phyloP scores from a whole-genome alignment of 2,113 vertebrate species.

The Azemiops feae region DNA sequence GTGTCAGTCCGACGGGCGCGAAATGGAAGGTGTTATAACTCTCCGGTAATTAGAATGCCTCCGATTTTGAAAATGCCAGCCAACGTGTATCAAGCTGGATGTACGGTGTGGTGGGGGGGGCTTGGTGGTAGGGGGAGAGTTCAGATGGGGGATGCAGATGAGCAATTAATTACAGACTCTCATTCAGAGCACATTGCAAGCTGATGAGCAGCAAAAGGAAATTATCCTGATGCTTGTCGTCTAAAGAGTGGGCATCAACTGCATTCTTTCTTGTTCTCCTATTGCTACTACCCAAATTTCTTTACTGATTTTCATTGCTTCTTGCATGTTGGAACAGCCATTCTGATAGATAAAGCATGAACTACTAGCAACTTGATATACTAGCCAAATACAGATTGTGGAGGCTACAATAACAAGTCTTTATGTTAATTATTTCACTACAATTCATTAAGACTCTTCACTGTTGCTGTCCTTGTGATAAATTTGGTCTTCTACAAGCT shows the following conservation, averaged over 20 bases:
- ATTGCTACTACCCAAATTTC: background rate
- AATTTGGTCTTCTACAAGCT: background rate
- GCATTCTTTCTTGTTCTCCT: background rate
- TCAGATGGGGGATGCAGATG: constrained; percentile 36
- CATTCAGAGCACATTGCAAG: constrained; percentile 63
- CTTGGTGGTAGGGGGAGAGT: constrained; percentile 28
- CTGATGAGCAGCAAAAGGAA: constrained; percentile 62
- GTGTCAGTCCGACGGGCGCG: constrained; percentile 70
- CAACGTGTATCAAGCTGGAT: constrained; percentile 47
- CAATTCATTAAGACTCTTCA: background rate
- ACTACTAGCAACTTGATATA: background rate
- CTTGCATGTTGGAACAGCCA: constrained; percentile 23
- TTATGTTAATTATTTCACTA: background rate
- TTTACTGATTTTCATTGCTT: constrained; percentile 18
- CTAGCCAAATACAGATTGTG: background rate
- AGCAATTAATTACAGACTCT: constrained; percentile 69
- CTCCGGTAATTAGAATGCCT: constrained; percentile 72
- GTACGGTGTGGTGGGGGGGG: constrained; percentile 41
- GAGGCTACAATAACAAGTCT: background rate
- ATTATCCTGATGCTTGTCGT: constrained; percentile 45
- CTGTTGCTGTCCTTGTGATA: background rate
- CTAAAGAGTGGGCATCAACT: constrained; percentile 7
- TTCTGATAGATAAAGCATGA: background rate
- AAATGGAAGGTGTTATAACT: constrained; percentile 75
- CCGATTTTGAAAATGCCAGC: constrained; percentile 69